phyloP scores from a whole-genome alignment of 2,888 invertebrate species.

The Catocala fraxini region DNA sequence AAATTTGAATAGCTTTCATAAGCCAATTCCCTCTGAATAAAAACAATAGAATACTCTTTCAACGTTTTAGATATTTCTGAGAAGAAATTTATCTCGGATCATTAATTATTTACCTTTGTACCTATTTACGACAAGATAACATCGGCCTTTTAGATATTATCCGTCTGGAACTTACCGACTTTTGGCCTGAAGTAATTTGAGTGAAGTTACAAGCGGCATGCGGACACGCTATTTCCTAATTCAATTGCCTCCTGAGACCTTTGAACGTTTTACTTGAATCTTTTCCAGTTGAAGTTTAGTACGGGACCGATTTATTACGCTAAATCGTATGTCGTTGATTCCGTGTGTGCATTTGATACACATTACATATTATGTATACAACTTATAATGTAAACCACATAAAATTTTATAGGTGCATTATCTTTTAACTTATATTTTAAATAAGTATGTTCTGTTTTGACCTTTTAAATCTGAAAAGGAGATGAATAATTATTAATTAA shows the following conservation, averaged over 20 bases:
- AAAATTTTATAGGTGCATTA: too few relatives aligned
- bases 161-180: constrained; percentile 17
- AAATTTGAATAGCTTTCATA: constrained; percentile 85
- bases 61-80: constrained; percentile 67
- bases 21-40: constrained; percentile 81
- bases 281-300: too few relatives aligned
- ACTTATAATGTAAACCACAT: too few relatives aligned
- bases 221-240: not conserved
- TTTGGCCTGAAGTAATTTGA: constrained; percentile 18
- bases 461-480: too few relatives aligned
- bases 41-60: constrained; percentile 79
- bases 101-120: constrained; percentile 64
- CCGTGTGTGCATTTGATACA: too few relatives aligned
- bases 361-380: too few relatives aligned
- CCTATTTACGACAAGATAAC: constrained; percentile 47
- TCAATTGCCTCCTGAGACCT: constrained; percentile 7
- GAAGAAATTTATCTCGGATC: constrained; percentile 63
- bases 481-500: too few relatives aligned
- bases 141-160: constrained; percentile 35
- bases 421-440: too few relatives aligned
- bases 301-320: not conserved
- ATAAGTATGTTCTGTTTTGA: too few relatives aligned
- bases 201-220: not conserved
- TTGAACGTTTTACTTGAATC: not conserved
- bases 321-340: not conserved